Evolutionary conservation across 92 coral and sea anemone species (phyloP), one percentile per base, ranked within the genome.

Genomic region (Epizoanthus illoricatus): DNA sequence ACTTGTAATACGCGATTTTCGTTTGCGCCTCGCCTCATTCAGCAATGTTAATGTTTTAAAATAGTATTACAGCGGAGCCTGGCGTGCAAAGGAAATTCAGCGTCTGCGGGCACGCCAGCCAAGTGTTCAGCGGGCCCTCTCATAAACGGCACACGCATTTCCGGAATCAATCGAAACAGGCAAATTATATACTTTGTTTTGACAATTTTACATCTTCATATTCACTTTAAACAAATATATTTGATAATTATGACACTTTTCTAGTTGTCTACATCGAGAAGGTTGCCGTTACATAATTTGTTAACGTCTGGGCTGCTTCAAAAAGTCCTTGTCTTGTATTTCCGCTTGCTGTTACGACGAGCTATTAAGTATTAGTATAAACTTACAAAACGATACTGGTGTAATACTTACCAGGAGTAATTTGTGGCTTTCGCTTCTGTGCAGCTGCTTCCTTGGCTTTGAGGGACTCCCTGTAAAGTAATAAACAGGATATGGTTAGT

Each of bases 381-480:
- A 28, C 70, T 65, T 13, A 5, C n/a, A 49, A 49, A 49, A 8
- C 11, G 56, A 49, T 49, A 49, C 12, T 49, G 56, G 56, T 11
- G 5, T 10, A 21, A 19, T 2, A 23, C 70, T 65, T 70, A 70
- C 55, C 74, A 42, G 74, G 19, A 40, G 24, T 17, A 70, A 5
- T 43, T 41, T 70, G 74, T 2, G 74, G 57, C 55, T 70, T 70
- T 41, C 24, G 74, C 49, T 70, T 41, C 18, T 70, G 74, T 11
- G 13, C 56, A 13, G 45, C 16, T 16, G 55, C 52, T 10, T 70
- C 74, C 55, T 43, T 70, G 74, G 18, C 45, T 18, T 70, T 41
- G 74, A 70, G 23, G 5, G 74, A 70, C 56, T 42, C 74, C 74
- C 74, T 70, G 33, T 70, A 42, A 41, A 41, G 23, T 15, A 70